Evolutionary conservation across 2,113 vertebrate genomes (phyloP), one percentile per base, ranked within the genome.

Genomic region (Neolamprologus caudopunctatus): DNA sequence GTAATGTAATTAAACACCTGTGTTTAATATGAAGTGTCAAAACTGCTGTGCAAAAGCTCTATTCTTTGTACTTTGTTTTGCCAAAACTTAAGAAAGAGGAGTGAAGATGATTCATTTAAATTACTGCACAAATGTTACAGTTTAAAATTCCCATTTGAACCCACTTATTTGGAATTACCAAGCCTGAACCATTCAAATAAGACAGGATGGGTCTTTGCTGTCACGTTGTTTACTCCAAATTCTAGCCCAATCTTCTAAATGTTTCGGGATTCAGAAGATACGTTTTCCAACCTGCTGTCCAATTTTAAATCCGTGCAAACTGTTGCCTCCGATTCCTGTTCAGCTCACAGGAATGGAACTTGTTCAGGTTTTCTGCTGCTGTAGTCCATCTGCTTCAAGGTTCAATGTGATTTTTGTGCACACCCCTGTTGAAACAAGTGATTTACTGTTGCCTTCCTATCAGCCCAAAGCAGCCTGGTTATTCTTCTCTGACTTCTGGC

Each of bases 81-180:
- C n/a, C 66, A n/a, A 71, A 71, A 42, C 12, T 9, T n/a, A 33
- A 14, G 37, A 26, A 37, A 24, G 16, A 97, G 40, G 98, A 97
- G 97, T 97, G 94, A 99, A 50, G 16, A n/a, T 11, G 31, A 71
- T 68, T 68, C 19, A 7, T 80, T 35, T 4, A 16, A 57, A n/a
- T 42, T 33, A 42, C n/a, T 71, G n/a, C 31, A 53, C 13, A 51
- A 31, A 63, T 26, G 21, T 45, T 16, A 24, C 55, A 78, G 3
- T 50, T 19, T 47, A 14, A 55, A 84, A 40, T 40, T 14, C 8
- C 9, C n/a, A 9, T 37, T 79, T 89, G 14, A 2, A 40, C 19
- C 14, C 9, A 28, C 12, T 26, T 4, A 9, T 21, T 79, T 86
- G 19, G 33, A 14, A 57, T 83, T 35, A 11, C 24, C 16, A 84